Percentiles rank a stretch among this genome's conserved stretches.
Conservation (phyloP, 2,888 invertebrate species). For the Serrognathus titanus region DNA sequence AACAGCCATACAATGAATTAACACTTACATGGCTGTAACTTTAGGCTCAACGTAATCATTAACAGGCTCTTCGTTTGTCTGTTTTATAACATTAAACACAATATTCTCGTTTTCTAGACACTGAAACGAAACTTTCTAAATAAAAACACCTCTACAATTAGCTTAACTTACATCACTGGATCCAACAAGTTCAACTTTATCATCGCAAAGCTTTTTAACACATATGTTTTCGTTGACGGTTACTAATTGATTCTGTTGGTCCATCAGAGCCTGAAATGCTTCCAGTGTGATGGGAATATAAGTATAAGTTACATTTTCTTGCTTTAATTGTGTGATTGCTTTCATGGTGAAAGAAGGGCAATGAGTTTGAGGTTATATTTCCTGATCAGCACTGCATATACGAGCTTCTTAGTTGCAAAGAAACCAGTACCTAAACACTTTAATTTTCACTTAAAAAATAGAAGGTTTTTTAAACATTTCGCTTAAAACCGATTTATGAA, state of each 20-base stretch:
- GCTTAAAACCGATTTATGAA: not conserved
- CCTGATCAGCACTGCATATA: too few species aligned
- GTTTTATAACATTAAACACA: not conserved
- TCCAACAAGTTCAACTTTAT: conserved; percentile 13
- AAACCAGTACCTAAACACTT: not conserved
- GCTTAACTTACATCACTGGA: conserved; percentile 14
- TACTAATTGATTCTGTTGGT: conserved; percentile 10
- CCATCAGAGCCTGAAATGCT: conserved; percentile 9
- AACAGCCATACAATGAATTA: too few species aligned
- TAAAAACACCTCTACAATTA: not conserved
- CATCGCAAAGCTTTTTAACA: conserved; percentile 24
- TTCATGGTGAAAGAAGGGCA: conserved; percentile 7
- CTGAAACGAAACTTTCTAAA: not conserved
- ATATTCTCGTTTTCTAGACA: not conserved
- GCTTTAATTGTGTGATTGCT: conserved; percentile 1
- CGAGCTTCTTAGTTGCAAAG: too few species aligned
- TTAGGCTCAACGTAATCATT: not conserved
- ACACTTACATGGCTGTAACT: not conserved
- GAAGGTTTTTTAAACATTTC: not conserved
- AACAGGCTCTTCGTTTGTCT: too few species aligned
- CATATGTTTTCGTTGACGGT: conserved; percentile 20
- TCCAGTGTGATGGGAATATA: conserved; percentile 21
- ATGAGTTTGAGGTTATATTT: too few species aligned
- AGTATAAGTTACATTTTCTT: conserved; percentile 14
- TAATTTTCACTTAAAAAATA: not conserved